Percentiles rank a stretch among this genome's conserved stretches.
phyloP scores from a whole-genome alignment of 2,797 vertebrate genomes.

The Arrhamphus sclerolepis region DNA sequence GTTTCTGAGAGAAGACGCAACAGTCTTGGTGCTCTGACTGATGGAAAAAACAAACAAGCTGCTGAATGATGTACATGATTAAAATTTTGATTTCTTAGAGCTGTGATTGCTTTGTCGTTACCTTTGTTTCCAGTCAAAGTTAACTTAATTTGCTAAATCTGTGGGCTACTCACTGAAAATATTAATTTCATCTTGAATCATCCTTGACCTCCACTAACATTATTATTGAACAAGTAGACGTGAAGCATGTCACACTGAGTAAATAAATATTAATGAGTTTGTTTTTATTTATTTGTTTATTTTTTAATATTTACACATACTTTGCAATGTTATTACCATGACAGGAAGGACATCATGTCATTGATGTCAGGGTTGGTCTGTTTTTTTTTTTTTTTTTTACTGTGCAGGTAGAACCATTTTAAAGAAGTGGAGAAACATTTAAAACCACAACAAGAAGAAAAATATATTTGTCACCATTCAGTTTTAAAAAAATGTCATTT shows the following conservation, averaged over 20 bases:
- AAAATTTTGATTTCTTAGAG: slow-evolving; percentile 1
- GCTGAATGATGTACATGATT: background rate
- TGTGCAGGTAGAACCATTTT: background rate
- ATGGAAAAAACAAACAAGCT: no score
- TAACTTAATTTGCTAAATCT: slow-evolving; percentile 14
- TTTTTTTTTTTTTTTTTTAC: no score
- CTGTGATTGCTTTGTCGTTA: slow-evolving; percentile 9
- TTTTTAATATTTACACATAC: background rate
- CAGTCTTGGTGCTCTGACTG: background rate
- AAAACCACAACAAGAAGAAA: background rate
- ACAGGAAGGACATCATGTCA: background rate
- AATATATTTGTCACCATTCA: no score
- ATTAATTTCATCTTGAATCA: slow-evolving; percentile 1
- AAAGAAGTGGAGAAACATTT: background rate
- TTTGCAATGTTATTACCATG: background rate
- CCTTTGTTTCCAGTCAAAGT: slow-evolving; percentile 6
- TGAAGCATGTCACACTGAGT: background rate
- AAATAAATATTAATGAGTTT: background rate
- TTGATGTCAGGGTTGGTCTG: background rate
- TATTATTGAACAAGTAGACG: slow-evolving; percentile 1
- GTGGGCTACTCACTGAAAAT: slow-evolving; percentile 3
- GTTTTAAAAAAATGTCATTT: no score
- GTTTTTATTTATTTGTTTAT: no score
- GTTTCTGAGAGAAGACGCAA: background rate
- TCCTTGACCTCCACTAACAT: slow-evolving; percentile 15